phyloP scores from a whole-genome alignment of 2,113 vertebrate species.

The Percina caprodes region DNA sequence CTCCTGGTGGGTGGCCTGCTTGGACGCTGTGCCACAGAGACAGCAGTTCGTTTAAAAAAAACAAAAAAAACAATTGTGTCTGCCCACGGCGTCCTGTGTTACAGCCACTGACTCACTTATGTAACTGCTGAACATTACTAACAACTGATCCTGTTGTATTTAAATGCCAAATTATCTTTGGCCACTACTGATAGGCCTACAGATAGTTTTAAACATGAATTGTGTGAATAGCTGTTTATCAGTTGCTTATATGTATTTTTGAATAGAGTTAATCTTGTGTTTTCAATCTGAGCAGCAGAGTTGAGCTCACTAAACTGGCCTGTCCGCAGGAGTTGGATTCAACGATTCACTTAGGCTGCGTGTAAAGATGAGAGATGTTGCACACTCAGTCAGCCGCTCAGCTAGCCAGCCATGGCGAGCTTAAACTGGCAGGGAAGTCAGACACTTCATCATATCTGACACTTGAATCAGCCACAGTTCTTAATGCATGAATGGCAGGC shows the following conservation, averaged over 20 bases:
- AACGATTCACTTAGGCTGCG: constrained; percentile 44
- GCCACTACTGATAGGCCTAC: not conserved
- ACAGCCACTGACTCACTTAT: constrained; percentile 36
- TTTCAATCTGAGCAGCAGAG: not conserved
- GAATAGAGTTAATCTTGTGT: not conserved
- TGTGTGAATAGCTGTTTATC: not conserved
- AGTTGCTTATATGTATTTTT: not conserved
- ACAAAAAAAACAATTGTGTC: constrained; percentile 40
- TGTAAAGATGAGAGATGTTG: constrained; percentile 51
- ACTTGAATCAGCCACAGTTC: constrained; percentile 65
- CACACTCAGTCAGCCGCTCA: constrained; percentile 34
- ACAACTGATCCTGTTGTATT: constrained; percentile 9
- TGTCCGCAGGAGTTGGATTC: constrained; percentile 11
- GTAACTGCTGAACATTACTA: not conserved
- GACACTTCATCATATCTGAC: constrained; percentile 76
- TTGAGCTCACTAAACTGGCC: constrained; percentile 8
- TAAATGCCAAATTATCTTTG: constrained; percentile 19
- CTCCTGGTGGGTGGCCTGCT: constrained; percentile 78
- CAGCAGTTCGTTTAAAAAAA: constrained; percentile 8
- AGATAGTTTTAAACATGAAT: constrained; percentile 3
- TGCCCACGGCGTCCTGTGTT: constrained; percentile 2
- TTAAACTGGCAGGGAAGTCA: constrained; percentile 62
- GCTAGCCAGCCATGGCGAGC: constrained; percentile 57
- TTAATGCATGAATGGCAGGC: constrained; percentile 70
- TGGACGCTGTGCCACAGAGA: constrained; percentile 30